phyloP scores from a whole-genome alignment of 2,113 vertebrate species.

The Ancistrus triradiatus region DNA sequence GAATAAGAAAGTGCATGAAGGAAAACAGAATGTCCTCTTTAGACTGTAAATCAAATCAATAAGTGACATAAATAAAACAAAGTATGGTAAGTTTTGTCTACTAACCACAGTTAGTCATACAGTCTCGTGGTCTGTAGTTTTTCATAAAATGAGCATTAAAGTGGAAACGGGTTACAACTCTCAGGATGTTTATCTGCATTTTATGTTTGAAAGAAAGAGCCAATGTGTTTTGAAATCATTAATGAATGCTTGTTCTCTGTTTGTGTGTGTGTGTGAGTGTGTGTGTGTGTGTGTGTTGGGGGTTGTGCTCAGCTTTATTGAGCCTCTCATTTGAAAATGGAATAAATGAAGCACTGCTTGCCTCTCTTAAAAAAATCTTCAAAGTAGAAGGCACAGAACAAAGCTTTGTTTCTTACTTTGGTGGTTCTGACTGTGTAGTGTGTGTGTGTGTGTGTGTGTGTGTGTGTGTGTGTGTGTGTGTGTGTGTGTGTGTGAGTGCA shows the following conservation, averaged over 20 bases:
- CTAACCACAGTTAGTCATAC: too few relatives aligned
- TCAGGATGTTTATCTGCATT: constrained; percentile 68
- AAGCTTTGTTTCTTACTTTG: constrained; percentile 75
- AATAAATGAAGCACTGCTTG: constrained; percentile 76
- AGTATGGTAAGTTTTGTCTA: too few relatives aligned
- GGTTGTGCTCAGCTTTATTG: constrained; percentile 53
- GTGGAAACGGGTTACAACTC: too few relatives aligned
- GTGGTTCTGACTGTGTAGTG: too few relatives aligned
- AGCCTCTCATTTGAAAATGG: constrained; percentile 66
- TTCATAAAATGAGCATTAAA: too few relatives aligned
- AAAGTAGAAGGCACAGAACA: constrained; percentile 72
- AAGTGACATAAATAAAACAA: too few relatives aligned
- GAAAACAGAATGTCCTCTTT: too few relatives aligned
- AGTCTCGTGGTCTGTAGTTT: too few relatives aligned
- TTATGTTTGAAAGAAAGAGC: constrained; percentile 57
- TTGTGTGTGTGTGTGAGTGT: constrained; percentile 55
- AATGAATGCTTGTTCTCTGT: constrained; percentile 68
- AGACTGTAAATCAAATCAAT: too few relatives aligned
- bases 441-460: constrained; percentile 38
- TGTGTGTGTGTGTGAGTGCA: neutral
- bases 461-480: constrained; percentile 28
- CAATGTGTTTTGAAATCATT: constrained; percentile 63
- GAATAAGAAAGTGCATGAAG: too few relatives aligned
- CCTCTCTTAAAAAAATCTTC: constrained; percentile 69
- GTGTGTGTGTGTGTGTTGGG: constrained; percentile 50